Conservation (phyloP, 92 coral and sea anemone genomes). For the Siderastrea siderea region DNA sequence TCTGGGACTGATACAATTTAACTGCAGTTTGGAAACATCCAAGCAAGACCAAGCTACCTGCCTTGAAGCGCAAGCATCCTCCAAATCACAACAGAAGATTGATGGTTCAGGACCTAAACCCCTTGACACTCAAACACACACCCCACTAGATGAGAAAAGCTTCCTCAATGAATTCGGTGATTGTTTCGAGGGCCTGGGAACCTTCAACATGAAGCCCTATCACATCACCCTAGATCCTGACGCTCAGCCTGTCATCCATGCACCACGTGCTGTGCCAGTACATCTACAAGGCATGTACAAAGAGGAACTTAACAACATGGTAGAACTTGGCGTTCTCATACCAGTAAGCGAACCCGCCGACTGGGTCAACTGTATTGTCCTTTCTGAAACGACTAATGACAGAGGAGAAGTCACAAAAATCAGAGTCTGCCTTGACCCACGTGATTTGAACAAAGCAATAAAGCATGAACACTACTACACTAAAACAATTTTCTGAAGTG, state of each 20-base stretch:
- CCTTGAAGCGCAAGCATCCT: slow-evolving; percentile 5
- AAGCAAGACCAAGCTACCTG: slow-evolving; percentile 11
- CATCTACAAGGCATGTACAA: slow-evolving; percentile 32
- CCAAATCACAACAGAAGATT: slow-evolving; percentile 22
- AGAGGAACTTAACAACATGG: no score
- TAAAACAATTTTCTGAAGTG: no score
- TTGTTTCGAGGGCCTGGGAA: slow-evolving; percentile 54
- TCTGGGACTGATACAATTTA: slow-evolving; percentile 54
- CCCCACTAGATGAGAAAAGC: slow-evolving; percentile 35
- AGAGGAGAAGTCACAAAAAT: no score
- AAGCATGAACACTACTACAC: no score
- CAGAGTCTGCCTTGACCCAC: no score
- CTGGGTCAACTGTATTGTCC: no score
- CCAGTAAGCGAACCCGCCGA: no score
- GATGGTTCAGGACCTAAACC: background rate
- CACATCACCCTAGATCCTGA: slow-evolving; percentile 61
- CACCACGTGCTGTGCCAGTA: slow-evolving; percentile 62
- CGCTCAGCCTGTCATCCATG: slow-evolving; percentile 68
- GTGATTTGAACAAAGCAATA: no score
- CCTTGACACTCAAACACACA: slow-evolving; percentile 14
- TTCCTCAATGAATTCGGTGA: slow-evolving; percentile 42
- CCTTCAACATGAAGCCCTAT: slow-evolving; percentile 65
- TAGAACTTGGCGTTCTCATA: background rate
- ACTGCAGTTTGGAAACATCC: slow-evolving; percentile 52
- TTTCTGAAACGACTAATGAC: no score